Percentiles rank a stretch among this genome's conserved stretches.
Conservation (phyloP, 2,888 invertebrate genomes). For the Apamea anceps region DNA sequence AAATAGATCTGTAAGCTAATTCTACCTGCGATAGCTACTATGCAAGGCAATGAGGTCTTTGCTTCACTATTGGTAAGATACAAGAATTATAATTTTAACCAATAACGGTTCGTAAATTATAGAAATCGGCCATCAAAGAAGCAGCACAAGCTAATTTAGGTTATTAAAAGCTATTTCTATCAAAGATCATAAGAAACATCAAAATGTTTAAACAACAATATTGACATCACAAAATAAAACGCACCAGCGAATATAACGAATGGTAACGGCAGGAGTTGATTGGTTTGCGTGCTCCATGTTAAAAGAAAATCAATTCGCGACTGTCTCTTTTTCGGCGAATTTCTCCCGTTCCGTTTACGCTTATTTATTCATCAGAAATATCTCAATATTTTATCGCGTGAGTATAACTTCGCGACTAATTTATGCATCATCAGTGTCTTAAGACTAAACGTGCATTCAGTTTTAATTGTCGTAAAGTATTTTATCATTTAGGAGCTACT, state of each 20-base stretch:
- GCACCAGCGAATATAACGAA: conserved; percentile 66
- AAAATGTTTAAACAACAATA: conserved; percentile 7
- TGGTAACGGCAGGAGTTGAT: conserved; percentile 26
- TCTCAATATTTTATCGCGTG: conserved; percentile 5
- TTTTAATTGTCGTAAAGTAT: conserved; percentile 29
- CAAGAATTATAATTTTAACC: too few species aligned
- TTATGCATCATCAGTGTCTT: conserved; percentile 29
- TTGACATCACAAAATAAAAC: conserved; percentile 67
- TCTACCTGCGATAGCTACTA: too few species aligned
- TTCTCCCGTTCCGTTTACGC: conserved; percentile 42
- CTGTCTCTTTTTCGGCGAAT: conserved; percentile 43
- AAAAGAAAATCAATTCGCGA: conserved; percentile 54
- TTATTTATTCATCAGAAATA: conserved; percentile 50
- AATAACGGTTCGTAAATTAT: too few species aligned
- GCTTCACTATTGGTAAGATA: too few species aligned
- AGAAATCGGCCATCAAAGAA: neutral
- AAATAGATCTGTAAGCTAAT: too few species aligned
- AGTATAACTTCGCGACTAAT: conserved; percentile 13
- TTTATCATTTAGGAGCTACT: conserved; percentile 4
- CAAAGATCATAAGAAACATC: neutral
- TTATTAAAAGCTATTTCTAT: neutral
- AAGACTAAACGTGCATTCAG: conserved; percentile 9
- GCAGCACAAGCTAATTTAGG: neutral
- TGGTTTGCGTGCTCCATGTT: conserved; percentile 43
- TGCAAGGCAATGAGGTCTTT: too few species aligned